Conservation (phyloP, 2,113 vertebrate genomes). For the Elgaria multicarinata region DNA sequence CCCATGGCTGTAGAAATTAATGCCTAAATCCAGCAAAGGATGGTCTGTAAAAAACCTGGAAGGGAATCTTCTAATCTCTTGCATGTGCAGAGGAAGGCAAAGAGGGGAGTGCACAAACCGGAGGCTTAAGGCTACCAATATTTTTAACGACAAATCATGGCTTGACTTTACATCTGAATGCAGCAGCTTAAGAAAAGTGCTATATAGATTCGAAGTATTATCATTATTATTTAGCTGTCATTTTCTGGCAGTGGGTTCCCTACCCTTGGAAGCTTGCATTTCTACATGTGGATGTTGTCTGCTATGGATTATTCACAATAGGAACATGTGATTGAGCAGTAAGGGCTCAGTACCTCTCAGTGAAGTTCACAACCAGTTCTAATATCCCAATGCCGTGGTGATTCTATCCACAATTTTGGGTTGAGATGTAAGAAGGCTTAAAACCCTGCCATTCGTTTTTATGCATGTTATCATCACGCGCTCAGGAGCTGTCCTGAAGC, state of each 20-base stretch:
- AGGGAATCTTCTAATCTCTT: not conserved
- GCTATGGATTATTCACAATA: no score
- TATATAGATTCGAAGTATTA: not conserved
- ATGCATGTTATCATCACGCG: no score
- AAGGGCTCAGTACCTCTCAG: not conserved
- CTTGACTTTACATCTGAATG: not conserved
- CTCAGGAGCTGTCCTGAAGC: not conserved
- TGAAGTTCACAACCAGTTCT: not conserved
- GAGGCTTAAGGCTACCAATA: not conserved
- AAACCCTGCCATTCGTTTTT: no score
- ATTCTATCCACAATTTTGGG: not conserved
- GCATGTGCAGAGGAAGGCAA: not conserved
- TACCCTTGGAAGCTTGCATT: not conserved
- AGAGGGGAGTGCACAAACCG: not conserved
- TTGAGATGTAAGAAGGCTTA: no score
- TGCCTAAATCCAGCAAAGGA: not conserved
- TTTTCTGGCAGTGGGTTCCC: not conserved
- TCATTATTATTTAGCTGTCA: not conserved
- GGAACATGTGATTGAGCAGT: not conserved
- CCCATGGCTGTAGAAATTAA: not conserved
- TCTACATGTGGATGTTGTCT: no score
- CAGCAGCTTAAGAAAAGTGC: not conserved
- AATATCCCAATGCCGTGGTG: not conserved
- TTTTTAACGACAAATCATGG: no score
- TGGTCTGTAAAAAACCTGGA: not conserved